phyloP scores from a whole-genome alignment of 2,888 invertebrate genomes.

The Scaptomyza polygonia region DNA sequence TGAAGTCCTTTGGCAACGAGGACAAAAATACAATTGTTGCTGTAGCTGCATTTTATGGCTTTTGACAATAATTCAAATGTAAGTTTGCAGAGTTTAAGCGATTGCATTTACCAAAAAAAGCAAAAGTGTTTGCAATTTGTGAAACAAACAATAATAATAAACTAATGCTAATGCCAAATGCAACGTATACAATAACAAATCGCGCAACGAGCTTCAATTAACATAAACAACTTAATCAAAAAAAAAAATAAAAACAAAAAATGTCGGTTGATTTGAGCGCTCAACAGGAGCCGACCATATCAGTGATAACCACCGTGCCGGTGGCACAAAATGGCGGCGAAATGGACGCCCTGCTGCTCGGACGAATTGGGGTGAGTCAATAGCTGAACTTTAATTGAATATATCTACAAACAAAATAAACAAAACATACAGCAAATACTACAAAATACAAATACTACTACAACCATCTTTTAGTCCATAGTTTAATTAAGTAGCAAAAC shows the following conservation, averaged over 20 bases:
- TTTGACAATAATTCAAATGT: neutral
- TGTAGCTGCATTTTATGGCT: no score
- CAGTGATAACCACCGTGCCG: conserved; percentile 83
- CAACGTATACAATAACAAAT: conserved; percentile 30
- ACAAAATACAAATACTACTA: conserved; percentile 20
- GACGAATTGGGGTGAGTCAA: conserved; percentile 90
- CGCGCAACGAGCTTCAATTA: conserved; percentile 10
- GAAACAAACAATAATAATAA: conserved; percentile 24
- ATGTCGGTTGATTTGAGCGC: conserved; percentile 83
- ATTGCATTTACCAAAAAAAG: no score
- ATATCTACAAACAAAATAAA: conserved; percentile 17
- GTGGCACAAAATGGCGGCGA: conserved; percentile 87
- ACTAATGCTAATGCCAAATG: conserved; percentile 14
- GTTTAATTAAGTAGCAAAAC: conserved; percentile 67
- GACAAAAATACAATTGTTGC: no score
- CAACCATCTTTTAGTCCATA: conserved; percentile 12
- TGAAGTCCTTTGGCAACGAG: no score
- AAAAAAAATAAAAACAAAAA: no score
- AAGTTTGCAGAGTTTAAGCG: neutral
- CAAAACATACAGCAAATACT: conserved; percentile 13
- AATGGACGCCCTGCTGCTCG: conserved; percentile 91
- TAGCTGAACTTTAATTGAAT: conserved; percentile 5
- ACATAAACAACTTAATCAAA: conserved; percentile 25
- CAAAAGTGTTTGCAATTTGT: no score
- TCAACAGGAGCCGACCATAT: conserved; percentile 82